Conservation (phyloP, 2,888 invertebrate genomes). For the Lithosia quadra region DNA sequence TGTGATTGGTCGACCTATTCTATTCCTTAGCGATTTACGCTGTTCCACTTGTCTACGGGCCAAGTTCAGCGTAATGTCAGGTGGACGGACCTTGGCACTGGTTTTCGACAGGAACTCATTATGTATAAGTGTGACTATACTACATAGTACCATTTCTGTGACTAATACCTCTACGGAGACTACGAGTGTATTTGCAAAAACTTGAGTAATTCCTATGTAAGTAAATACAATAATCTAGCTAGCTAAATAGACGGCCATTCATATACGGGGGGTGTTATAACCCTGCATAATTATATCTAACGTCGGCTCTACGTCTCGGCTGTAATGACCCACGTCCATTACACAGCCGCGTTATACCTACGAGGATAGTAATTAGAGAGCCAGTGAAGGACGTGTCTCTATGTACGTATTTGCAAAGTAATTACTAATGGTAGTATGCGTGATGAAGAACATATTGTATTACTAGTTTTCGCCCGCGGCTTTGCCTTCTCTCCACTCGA, state of each 20-base stretch:
- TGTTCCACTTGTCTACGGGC: no score
- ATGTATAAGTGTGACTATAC: no score
- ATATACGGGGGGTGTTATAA: constrained; percentile 15
- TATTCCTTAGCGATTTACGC: no score
- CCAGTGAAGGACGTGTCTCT: neutral
- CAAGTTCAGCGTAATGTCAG: no score
- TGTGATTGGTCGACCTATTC: no score
- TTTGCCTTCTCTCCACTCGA: no score
- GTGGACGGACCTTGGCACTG: no score
- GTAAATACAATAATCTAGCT: constrained; percentile 1
- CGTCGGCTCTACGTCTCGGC: constrained; percentile 7
- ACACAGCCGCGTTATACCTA: constrained; percentile 7
- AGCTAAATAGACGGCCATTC: neutral
- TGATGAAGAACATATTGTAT: neutral
- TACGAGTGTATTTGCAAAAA: neutral
- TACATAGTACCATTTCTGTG: no score
- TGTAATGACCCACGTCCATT: constrained; percentile 19
- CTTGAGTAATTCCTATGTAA: neutral
- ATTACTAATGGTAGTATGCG: neutral
- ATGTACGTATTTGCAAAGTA: neutral
- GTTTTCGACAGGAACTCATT: no score
- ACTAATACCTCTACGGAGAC: neutral
- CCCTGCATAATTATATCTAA: constrained; percentile 16
- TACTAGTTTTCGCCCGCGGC: no score
- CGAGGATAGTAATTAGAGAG: constrained; percentile 13